Percentiles rank a stretch among this genome's conserved stretches.
phyloP scores from a whole-genome alignment of 2,113 vertebrate species.

The Raja brachyura region DNA sequence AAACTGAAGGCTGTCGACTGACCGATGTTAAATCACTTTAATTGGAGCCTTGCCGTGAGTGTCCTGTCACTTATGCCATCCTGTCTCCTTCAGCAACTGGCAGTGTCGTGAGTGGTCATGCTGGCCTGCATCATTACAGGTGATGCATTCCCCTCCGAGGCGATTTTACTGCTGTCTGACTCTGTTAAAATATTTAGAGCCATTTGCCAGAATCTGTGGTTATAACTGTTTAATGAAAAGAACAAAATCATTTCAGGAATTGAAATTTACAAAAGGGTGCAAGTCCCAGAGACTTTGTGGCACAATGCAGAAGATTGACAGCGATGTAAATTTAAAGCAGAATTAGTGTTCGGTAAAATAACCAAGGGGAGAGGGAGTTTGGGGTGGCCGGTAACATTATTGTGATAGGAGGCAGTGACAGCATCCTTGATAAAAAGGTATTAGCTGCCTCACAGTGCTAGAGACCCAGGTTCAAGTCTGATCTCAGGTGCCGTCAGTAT shows the following conservation, averaged over 20 bases:
- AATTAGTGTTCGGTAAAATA: no score
- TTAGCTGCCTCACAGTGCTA: no score
- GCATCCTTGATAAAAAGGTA: no score
- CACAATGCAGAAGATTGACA: no score
- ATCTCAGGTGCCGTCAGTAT: no score
- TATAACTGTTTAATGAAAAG: not conserved
- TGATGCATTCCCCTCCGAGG: not conserved
- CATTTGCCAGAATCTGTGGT: not conserved
- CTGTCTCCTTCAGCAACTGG: not conserved
- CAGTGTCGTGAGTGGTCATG: not conserved
- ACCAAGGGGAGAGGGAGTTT: no score
- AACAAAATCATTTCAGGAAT: not conserved
- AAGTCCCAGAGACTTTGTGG: no score
- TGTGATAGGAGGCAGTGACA: no score
- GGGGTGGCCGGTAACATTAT: no score
- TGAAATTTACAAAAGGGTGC: not conserved
- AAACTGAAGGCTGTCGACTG: not conserved
- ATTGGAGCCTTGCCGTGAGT: conserved; percentile 1
- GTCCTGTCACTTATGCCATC: not conserved
- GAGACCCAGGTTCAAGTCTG: no score
- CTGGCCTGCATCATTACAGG: not conserved
- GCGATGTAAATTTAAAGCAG: no score
- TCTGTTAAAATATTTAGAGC: not conserved
- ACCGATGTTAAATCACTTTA: not conserved
- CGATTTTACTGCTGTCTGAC: not conserved